Evolutionary conservation across 2,888 invertebrate species (phyloP).

Genomic region (Arctia plantaginis): DNA sequence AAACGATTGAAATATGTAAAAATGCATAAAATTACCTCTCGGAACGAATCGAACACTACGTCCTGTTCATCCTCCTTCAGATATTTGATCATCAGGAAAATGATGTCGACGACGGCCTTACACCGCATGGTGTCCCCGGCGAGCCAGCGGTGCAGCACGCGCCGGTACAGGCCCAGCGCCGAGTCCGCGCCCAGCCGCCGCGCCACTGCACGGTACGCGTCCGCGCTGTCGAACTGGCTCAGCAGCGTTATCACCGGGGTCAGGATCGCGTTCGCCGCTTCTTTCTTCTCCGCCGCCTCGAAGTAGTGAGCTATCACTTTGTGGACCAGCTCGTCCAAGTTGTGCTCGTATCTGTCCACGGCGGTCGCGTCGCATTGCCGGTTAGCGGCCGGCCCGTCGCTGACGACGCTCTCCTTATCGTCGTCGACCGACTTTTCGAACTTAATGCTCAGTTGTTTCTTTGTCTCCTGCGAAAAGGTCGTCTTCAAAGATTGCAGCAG

Average conservation of each 20-base stretch:
- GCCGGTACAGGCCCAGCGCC: slow-evolving; percentile 66
- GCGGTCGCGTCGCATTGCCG: slow-evolving; percentile 46
- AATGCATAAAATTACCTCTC: background rate
- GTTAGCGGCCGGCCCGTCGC: background rate
- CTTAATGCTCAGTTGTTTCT: slow-evolving; percentile 63
- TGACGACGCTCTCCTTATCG: slow-evolving; percentile 13
- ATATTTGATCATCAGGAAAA: slow-evolving; percentile 87
- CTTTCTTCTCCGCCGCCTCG: slow-evolving; percentile 78
- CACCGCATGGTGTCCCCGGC: slow-evolving; percentile 80
- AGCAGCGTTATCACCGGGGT: slow-evolving; percentile 84
- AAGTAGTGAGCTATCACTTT: slow-evolving; percentile 85
- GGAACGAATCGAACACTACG: slow-evolving; percentile 83
- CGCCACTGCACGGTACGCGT: slow-evolving; percentile 84
- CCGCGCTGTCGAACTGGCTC: slow-evolving; percentile 84
- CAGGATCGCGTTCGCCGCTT: slow-evolving; percentile 76
- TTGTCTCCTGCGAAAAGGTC: slow-evolving; percentile 56
- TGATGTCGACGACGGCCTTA: slow-evolving; percentile 86
- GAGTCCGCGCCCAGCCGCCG: slow-evolving; percentile 56
- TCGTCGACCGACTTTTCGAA: slow-evolving; percentile 68
- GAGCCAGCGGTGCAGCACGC: slow-evolving; percentile 81
- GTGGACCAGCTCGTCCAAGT: slow-evolving; percentile 78
- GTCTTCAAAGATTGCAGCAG: slow-evolving; percentile 66
- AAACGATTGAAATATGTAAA: no score
- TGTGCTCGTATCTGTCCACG: slow-evolving; percentile 71
- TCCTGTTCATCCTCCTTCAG: slow-evolving; percentile 84